phyloP scores from a whole-genome alignment of 2,797 vertebrate genomes.

The Babyrousa celebensis region DNA sequence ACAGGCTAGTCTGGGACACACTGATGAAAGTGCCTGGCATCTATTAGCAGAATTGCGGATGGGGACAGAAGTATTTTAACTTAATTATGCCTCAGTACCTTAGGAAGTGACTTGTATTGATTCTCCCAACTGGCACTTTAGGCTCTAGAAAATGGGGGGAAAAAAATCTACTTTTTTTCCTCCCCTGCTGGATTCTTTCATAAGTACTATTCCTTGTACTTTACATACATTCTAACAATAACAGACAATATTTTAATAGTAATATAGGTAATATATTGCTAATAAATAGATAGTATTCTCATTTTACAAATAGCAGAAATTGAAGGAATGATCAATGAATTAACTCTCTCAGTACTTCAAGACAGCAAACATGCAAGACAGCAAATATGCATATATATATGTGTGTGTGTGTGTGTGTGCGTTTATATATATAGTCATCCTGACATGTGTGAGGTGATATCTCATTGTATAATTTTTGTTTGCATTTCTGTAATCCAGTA shows the following conservation, averaged over 20 bases:
- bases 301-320: not conserved
- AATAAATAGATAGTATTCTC: not conserved
- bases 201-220: not conserved
- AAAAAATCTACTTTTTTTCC: not conserved
- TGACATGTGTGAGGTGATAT: too few species aligned
- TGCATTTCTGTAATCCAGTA: too few species aligned
- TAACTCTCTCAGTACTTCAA: not conserved
- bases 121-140: slow-evolving; percentile 67
- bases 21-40: slow-evolving; percentile 72
- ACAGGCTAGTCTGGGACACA: slow-evolving; percentile 23
- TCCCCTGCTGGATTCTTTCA: not conserved
- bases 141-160: slow-evolving; percentile 27
- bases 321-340: not conserved
- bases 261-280: not conserved
- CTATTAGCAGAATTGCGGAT: slow-evolving; percentile 77
- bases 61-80: slow-evolving; percentile 80
- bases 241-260: not conserved
- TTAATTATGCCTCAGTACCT: slow-evolving; percentile 77
- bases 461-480: too few species aligned
- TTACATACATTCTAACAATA: slow-evolving; percentile 1
- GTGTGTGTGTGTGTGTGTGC: too few species aligned
- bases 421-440: too few species aligned
- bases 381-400: too few species aligned
- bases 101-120: slow-evolving; percentile 79
- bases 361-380: not conserved